phyloP scores from a whole-genome alignment of 1,140 invertebrate species.

The Prorops nasuta region DNA sequence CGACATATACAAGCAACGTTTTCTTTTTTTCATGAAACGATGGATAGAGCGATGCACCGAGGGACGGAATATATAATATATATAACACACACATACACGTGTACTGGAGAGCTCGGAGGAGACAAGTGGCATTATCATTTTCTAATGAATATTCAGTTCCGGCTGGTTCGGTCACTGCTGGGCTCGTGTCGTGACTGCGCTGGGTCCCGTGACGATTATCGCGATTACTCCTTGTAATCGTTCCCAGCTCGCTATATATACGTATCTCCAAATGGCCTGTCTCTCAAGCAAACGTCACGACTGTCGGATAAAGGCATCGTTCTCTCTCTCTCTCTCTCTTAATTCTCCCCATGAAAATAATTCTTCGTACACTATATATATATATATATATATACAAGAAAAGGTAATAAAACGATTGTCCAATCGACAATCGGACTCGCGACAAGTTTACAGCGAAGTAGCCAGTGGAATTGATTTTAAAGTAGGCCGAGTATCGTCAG shows the following conservation, averaged over 20 bases:
- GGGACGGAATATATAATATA: background rate
- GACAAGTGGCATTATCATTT: conserved; percentile 47
- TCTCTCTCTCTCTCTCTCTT: conserved; percentile 2
- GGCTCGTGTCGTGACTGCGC: conserved; percentile 33
- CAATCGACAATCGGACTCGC: too few species aligned
- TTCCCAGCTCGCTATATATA: conserved; percentile 6
- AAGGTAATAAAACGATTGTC: too few species aligned
- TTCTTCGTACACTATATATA: background rate
- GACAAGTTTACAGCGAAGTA: too few species aligned
- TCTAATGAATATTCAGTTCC: conserved; percentile 52
- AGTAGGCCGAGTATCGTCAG: too few species aligned
- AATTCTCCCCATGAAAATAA: background rate
- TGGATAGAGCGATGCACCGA: background rate
- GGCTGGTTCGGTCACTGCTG: conserved; percentile 37
- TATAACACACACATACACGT: too few species aligned
- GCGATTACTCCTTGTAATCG: conserved; percentile 29
- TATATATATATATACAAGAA: too few species aligned
- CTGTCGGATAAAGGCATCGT: too few species aligned
- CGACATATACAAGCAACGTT: too few species aligned
- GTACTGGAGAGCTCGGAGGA: too few species aligned
- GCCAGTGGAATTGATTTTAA: too few species aligned
- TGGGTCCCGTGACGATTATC: conserved; percentile 32
- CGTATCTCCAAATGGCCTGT: background rate
- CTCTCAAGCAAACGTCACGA: too few species aligned
- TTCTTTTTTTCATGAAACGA: too few species aligned